These are phyloP conservation scores for Meghimatium bilineatum DNA, from an alignment of 2,888 invertebrate genomes.

Conservation along the genomic window DNA sequence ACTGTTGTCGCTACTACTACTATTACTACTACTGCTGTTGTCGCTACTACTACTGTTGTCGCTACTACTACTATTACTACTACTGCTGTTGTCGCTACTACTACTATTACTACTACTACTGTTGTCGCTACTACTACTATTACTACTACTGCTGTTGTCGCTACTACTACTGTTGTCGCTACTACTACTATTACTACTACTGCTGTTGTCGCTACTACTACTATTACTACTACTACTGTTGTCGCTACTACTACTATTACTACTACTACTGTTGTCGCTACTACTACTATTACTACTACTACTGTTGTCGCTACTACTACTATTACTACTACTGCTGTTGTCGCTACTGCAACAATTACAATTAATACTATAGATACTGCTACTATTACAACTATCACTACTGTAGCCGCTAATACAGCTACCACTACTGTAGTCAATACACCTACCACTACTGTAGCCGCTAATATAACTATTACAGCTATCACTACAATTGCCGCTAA, in stretches of 20 bases:
- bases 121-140: background rate
- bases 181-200: background rate
- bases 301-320: background rate
- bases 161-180: background rate
- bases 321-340: background rate
- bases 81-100: background rate
- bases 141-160: background rate
- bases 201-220: background rate
- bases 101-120: background rate
- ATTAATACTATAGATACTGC: too few relatives aligned
- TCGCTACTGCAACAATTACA: too few relatives aligned
- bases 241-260: too few relatives aligned
- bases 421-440: too few relatives aligned
- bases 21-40: background rate
- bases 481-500: too few relatives aligned
- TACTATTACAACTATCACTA: too few relatives aligned
- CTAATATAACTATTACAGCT: too few relatives aligned
- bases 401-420: too few relatives aligned
- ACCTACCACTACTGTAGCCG: too few relatives aligned
- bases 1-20: background rate
- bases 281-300: background rate
- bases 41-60: background rate
- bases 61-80: background rate
- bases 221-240: too few relatives aligned
- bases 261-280: background rate